Evolutionary conservation across 1,140 invertebrate species (phyloP), one percentile per base, ranked within the genome.

Genomic region (Magallana gigas): DNA sequence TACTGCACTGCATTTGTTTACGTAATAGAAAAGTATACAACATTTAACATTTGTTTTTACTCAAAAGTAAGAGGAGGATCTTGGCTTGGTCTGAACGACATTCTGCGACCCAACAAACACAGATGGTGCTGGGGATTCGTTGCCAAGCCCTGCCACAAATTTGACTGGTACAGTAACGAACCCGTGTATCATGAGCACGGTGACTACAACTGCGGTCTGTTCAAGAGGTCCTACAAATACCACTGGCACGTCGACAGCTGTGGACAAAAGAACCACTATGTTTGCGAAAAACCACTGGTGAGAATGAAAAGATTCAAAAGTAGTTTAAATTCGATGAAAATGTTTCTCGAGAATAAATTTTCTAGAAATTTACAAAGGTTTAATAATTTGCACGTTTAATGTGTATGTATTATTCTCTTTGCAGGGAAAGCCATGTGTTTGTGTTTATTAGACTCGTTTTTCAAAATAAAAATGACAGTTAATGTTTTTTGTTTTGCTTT

Each of bases 351-450:
- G 1, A 4, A 23, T 23, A 23, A 48, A 2, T 48, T 48, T 5
- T 48, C 36, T 48, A 48, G 36, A 48, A 48, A 2, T 48, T 48
- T 48, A 48, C 5, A 48, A 48, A 48, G 5, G 36, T 48, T 48
- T 5, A 48, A 48, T 48, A 48, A 48, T 48, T 48, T 48, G 36
- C 36, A 18, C 2, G 2, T 64, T 2, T 64, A 18, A 64, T 3
- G 1, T 16, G 4, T 8, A 64, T n/a, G 57, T n/a, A 14, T 83
- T 48, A 48, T 48, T 57, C 8, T 83, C 57, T 57, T 83, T 83
- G 23, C 81, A 83, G 81, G 48, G 81, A 57, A 83, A 83, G 16
- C 81, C 81, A 83, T 83, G 81, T 58, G 18, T 57, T 16, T 83
- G 81, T 83, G 81, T 16, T 18, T 83, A 83, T 56, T 83, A 57